Evolutionary conservation across 2,113 vertebrate genomes (phyloP).

Genomic region (Spilogale gracilis): DNA sequence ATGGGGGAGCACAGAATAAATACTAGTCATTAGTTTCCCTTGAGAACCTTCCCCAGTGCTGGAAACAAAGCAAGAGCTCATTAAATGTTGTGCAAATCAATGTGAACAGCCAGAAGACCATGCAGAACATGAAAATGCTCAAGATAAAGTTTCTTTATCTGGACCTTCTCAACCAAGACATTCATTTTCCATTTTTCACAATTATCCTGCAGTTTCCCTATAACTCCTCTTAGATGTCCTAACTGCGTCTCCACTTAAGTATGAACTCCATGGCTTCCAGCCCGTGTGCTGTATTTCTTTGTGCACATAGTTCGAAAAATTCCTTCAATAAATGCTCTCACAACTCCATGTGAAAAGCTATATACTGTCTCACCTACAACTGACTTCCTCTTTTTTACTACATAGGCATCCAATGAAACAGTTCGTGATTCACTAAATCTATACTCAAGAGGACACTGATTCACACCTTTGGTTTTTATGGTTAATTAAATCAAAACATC

Average conservation of each 20-base stretch:
- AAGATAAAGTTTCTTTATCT: neutral
- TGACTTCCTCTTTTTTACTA: conserved; percentile 2
- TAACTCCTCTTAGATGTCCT: neutral
- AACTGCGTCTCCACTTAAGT: neutral
- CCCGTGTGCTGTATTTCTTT: neutral
- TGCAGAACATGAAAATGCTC: neutral
- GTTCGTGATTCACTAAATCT: neutral
- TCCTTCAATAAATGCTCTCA: neutral
- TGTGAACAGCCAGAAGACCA: neutral
- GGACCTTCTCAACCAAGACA: neutral
- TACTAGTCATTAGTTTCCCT: neutral
- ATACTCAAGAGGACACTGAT: conserved; percentile 23
- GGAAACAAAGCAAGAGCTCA: neutral
- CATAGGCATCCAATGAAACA: neutral
- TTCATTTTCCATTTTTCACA: neutral
- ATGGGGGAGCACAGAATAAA: conserved; percentile 11
- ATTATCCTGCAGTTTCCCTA: neutral
- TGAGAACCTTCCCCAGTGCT: neutral
- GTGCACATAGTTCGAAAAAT: neutral
- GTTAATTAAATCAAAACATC: conserved; percentile 58
- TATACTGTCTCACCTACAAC: neutral
- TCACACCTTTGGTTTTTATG: conserved; percentile 42
- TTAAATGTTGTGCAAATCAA: neutral
- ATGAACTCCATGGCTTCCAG: neutral
- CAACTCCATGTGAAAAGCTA: neutral